phyloP scores from a whole-genome alignment of 2,113 vertebrate genomes.

The Eleginops maclovinus region DNA sequence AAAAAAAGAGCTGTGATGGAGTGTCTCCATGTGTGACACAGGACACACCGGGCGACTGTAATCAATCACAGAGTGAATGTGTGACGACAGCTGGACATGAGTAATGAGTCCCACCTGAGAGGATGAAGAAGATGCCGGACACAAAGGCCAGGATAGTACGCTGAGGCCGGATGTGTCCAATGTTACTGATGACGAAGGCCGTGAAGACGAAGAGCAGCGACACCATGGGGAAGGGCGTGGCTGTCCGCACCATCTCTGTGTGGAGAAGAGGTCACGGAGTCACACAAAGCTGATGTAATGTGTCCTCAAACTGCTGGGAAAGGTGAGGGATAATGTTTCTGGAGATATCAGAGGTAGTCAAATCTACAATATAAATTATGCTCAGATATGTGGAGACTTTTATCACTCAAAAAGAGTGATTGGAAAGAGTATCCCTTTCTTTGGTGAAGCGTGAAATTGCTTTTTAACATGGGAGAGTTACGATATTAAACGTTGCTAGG shows the following conservation, averaged over 20 bases:
- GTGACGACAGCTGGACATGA: constrained; percentile 36
- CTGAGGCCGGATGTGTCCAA: constrained; percentile 95
- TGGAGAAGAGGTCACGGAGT: constrained; percentile 35
- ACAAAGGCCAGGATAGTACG: constrained; percentile 97
- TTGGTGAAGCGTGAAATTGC: neutral
- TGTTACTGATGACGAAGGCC: constrained; percentile 96
- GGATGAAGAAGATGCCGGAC: constrained; percentile 98
- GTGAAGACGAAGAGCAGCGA: constrained; percentile 99
- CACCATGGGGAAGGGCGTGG: constrained; percentile 96
- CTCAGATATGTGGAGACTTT: neutral
- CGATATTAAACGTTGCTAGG: neutral
- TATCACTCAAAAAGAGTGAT: neutral
- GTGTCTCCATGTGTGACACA: constrained; percentile 48
- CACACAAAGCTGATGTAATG: constrained; percentile 19
- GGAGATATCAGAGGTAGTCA: neutral
- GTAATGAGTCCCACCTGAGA: constrained; percentile 87
- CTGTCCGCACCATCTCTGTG: constrained; percentile 96
- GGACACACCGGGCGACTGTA: constrained; percentile 36
- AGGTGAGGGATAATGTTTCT: neutral
- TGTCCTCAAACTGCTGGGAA: constrained; percentile 11
- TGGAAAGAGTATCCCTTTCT: neutral
- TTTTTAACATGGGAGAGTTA: neutral
- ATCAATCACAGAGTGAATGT: constrained; percentile 44
- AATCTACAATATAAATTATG: neutral
- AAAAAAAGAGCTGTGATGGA: constrained; percentile 64